Conservation (phyloP, 2,888 invertebrate genomes). For the Petrophora chlorosata region DNA sequence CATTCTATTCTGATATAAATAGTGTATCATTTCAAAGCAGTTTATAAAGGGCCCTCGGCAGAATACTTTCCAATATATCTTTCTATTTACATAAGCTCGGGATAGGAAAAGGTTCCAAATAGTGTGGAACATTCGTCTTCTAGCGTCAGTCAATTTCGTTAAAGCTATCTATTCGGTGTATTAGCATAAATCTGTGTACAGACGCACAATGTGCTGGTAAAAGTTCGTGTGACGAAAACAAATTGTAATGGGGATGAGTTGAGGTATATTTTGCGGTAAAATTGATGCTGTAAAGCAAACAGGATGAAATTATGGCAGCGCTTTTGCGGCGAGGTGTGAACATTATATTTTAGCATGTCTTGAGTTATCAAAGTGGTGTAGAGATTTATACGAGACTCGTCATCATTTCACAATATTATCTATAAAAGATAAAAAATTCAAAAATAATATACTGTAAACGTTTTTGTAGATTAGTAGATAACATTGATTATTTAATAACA, state of each 20-base stretch:
- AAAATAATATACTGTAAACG: too few relatives aligned
- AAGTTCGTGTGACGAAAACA: constrained; percentile 3
- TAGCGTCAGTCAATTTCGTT: constrained; percentile 55
- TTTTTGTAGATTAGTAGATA: too few relatives aligned
- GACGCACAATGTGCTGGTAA: constrained; percentile 17
- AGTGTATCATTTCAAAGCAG: constrained; percentile 39
- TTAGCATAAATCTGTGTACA: constrained; percentile 35
- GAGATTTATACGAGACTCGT: too few relatives aligned
- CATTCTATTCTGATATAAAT: constrained; percentile 33
- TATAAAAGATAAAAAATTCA: too few relatives aligned
- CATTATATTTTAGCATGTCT: too few relatives aligned
- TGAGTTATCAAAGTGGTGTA: too few relatives aligned
- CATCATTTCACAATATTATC: too few relatives aligned
- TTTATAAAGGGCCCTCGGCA: constrained; percentile 43
- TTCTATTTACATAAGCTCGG: constrained; percentile 52
- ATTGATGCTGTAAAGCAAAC: background rate
- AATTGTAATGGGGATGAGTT: constrained; percentile 2
- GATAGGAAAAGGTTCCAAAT: constrained; percentile 51
- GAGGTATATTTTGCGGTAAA: constrained; percentile 1
- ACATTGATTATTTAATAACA: too few relatives aligned
- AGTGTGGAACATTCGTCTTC: constrained; percentile 51
- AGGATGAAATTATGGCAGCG: background rate
- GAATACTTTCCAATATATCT: constrained; percentile 43
- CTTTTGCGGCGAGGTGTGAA: too few relatives aligned
- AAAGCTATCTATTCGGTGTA: constrained; percentile 45